These are phyloP conservation scores for Ornithorhynchus anatinus DNA, from an alignment of 2,113 vertebrate species.

Conservation along the genomic window DNA sequence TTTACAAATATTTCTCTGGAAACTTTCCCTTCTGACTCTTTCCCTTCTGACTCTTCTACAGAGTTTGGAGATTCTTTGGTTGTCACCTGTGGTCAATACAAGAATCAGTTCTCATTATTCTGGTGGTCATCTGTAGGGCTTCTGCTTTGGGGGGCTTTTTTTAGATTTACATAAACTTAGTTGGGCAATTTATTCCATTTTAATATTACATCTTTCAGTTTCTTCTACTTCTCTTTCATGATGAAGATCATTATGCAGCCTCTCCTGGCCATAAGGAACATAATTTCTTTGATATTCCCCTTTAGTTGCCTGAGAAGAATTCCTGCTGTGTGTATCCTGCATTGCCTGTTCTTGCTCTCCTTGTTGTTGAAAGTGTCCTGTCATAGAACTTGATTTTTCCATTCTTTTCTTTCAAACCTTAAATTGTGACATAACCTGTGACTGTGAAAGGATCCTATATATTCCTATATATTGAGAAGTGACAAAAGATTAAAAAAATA, in stretches of 20 bases:
- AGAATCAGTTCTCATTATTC: too few species aligned
- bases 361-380: slow-evolving; percentile 6
- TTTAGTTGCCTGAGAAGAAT: not conserved
- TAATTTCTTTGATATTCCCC: not conserved
- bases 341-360: not conserved
- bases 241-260: not conserved
- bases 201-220: fast-evolving
- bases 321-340: not conserved
- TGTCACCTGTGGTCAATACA: too few species aligned
- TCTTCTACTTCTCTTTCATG: not conserved
- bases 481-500: not conserved
- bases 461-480: not conserved
- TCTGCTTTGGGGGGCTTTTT: too few species aligned
- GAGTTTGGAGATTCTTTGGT: too few species aligned
- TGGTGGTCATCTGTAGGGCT: too few species aligned
- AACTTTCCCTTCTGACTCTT: too few species aligned
- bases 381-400: slow-evolving; percentile 40
- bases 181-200: fast-evolving
- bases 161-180: too few species aligned
- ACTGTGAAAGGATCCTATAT: slow-evolving; percentile 7
- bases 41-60: too few species aligned
- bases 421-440: slow-evolving; percentile 12
- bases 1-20: too few species aligned
- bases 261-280: not conserved
- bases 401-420: slow-evolving; percentile 36